phyloP scores from a whole-genome alignment of 2,888 invertebrate species.

The Teleogryllus oceanicus region DNA sequence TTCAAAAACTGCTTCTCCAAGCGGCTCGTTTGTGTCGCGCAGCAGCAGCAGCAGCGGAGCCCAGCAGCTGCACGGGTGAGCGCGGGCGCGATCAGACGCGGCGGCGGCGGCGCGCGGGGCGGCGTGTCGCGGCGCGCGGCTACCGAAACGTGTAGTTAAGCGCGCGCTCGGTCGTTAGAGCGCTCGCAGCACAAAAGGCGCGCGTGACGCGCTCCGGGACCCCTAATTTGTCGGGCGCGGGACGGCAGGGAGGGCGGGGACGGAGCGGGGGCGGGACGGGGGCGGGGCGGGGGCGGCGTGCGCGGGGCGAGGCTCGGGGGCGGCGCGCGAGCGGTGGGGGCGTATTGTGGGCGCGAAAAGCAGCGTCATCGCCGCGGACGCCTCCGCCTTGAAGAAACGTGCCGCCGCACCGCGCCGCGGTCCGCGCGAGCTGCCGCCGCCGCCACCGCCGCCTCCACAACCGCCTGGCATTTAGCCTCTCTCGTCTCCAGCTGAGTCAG shows the following conservation, averaged over 20 bases:
- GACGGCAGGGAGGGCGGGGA: not conserved
- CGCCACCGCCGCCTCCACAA: not conserved
- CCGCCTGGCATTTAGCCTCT: not conserved
- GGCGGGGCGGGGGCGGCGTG: not conserved
- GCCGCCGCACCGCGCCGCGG: too few species aligned
- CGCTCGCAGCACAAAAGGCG: not conserved
- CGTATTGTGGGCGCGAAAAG: not conserved
- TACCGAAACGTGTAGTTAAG: constrained; percentile 18
- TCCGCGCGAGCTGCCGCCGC: too few species aligned
- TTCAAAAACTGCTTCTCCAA: too few species aligned
- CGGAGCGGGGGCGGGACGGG: not conserved
- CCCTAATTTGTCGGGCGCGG: not conserved
- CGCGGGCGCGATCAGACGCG: not conserved
- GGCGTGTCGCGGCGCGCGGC: not conserved
- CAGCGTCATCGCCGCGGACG: not conserved
- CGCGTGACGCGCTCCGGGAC: not conserved
- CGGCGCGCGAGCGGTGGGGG: not conserved
- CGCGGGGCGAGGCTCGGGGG: not conserved
- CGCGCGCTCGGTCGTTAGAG: not conserved
- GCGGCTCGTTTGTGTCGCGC: not conserved
- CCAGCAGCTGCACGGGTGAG: not conserved
- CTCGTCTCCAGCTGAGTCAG: not conserved
- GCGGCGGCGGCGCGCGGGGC: not conserved
- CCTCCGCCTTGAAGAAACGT: too few species aligned
- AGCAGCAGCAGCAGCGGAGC: not conserved